Conservation (phyloP, 2,888 invertebrate species). For the Onchidella celtica region DNA sequence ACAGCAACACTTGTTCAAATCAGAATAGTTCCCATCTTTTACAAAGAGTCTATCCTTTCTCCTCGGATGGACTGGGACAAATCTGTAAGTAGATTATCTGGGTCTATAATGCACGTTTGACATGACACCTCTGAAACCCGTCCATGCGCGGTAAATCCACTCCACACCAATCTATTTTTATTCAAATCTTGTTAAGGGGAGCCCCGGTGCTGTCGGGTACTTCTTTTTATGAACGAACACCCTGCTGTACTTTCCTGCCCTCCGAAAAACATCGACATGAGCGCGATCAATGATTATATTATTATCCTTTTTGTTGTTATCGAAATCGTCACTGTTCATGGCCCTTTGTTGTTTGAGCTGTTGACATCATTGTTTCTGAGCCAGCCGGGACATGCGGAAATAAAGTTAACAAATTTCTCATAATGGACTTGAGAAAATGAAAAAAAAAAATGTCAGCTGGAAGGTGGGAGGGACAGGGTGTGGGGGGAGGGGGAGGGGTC, state of each 20-base stretch:
- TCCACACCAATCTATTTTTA: slow-evolving; percentile 36
- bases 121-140: slow-evolving; percentile 36
- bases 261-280: background rate
- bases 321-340: background rate
- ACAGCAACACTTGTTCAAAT: too few species aligned
- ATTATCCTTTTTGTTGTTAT: slow-evolving; percentile 33
- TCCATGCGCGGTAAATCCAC: slow-evolving; percentile 28
- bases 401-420: slow-evolving; percentile 18
- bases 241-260: background rate
- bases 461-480: too few species aligned
- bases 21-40: too few species aligned
- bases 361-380: slow-evolving; percentile 1
- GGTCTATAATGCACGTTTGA: background rate
- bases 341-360: background rate
- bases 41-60: slow-evolving; percentile 27
- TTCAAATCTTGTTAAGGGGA: slow-evolving; percentile 19
- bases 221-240: background rate
- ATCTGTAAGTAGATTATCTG: slow-evolving; percentile 28
- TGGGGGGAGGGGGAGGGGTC: too few species aligned
- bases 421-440: too few species aligned
- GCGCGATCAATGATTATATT: slow-evolving; percentile 32
- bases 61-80: slow-evolving; percentile 10
- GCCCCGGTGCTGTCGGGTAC: background rate
- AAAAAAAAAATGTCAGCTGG: too few species aligned
- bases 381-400: background rate